A percentile compares a stretch with the other conserved stretches of the same genome.
phyloP scores from a whole-genome alignment of 2,797 vertebrate genomes.

The Denticeps clupeoides region DNA sequence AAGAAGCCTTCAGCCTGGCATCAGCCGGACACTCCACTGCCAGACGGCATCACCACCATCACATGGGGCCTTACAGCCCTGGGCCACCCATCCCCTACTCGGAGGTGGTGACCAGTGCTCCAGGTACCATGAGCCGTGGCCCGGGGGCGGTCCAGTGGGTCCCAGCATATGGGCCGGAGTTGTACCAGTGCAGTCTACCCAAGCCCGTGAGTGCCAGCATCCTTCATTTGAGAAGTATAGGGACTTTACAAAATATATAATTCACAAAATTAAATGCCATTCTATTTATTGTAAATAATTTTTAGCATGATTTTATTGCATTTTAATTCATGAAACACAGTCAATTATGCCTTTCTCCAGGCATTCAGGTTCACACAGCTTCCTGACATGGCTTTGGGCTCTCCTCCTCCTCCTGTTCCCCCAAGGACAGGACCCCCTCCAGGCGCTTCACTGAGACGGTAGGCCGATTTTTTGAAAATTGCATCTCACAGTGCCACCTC shows the following conservation, averaged over 20 bases:
- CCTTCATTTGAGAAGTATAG: too few relatives aligned
- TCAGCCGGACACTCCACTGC: slow-evolving; percentile 81
- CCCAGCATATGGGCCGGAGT: slow-evolving; percentile 78
- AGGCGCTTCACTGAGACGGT: slow-evolving; percentile 83
- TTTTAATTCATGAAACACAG: slow-evolving; percentile 22
- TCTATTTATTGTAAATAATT: too few relatives aligned
- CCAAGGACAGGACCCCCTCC: slow-evolving; percentile 83
- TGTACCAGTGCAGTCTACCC: slow-evolving; percentile 89
- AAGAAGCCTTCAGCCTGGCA: slow-evolving; percentile 95
- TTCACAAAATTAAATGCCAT: too few relatives aligned
- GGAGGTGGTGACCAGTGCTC: slow-evolving; percentile 88
- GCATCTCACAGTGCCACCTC: not conserved
- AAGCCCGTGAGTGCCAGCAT: slow-evolving; percentile 71
- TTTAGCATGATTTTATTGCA: not conserved
- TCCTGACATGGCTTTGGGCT: slow-evolving; percentile 89
- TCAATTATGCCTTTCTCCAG: slow-evolving; percentile 55
- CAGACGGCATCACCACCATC: slow-evolving; percentile 66
- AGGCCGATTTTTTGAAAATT: too few relatives aligned
- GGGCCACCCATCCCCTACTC: slow-evolving; percentile 77
- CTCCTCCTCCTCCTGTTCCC: slow-evolving; percentile 85
- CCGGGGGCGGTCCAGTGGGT: slow-evolving; percentile 85
- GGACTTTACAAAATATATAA: too few relatives aligned
- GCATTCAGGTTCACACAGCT: slow-evolving; percentile 96
- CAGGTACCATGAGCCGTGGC: slow-evolving; percentile 77
- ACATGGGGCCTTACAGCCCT: slow-evolving; percentile 67